Conservation (phyloP, 2,797 vertebrate genomes). For the Mico argentatus region DNA sequence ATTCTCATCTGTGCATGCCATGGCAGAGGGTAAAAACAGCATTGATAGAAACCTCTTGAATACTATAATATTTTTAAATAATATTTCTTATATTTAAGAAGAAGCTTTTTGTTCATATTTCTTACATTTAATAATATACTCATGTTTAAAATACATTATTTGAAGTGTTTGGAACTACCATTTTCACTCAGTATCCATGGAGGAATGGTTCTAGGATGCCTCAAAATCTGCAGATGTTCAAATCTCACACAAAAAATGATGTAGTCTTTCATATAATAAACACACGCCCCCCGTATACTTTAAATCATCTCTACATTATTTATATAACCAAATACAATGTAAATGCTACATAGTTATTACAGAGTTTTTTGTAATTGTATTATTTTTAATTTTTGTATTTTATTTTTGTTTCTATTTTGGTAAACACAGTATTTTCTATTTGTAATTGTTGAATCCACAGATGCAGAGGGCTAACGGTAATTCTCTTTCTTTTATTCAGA, state of each 20-base stretch:
- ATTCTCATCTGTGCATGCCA: neutral
- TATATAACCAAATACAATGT: neutral
- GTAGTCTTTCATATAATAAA: too few species aligned
- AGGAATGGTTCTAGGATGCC: neutral
- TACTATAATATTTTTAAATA: neutral
- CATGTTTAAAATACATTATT: neutral
- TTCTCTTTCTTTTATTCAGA: neutral
- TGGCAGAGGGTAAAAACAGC: neutral
- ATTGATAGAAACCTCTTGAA: neutral
- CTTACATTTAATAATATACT: neutral
- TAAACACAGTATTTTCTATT: neutral
- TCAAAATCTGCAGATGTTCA: neutral
- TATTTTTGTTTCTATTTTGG: neutral
- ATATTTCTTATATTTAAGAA: neutral
- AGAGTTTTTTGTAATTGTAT: neutral
- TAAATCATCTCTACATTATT: neutral
- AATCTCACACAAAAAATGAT: neutral
- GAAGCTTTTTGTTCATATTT: too few species aligned
- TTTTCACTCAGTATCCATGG: neutral
- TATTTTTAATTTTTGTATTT: neutral
- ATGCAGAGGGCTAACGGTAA: neutral
- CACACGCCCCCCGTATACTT: neutral
- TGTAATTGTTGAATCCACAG: neutral
- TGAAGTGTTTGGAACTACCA: neutral
- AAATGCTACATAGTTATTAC: neutral